Evolutionary conservation across 2,113 vertebrate species (phyloP), one percentile per base, ranked within the genome.

Genomic region (Lipotes vexillifer): DNA sequence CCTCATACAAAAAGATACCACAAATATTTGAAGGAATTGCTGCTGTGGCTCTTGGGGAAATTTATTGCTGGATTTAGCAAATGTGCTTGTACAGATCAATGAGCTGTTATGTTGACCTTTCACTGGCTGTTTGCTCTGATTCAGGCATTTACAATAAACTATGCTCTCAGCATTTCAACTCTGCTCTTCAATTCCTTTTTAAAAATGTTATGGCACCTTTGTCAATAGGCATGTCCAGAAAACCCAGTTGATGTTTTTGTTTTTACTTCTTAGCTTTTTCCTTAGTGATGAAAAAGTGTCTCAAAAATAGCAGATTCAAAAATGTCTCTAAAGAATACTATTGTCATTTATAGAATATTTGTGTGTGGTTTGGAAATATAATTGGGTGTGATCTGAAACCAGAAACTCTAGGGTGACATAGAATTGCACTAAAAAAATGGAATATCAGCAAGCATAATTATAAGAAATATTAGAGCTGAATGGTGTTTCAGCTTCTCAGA

Each of bases 51-150:
- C 38, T 59, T 71, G 72, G 15, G 31, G 33, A 52, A 96, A 82
- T 85, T 94, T 95, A 57, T 97, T 97, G 85, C 49, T 86, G 4
- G 1, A 2, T n/a, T 97, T 94, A 92, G 27, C 21, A 97, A 96
- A 97, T 91, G 69, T 77, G 66, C 78, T 90, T 29, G 23, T 92
- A 25, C 55, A 94, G 95, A 95, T 92, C 97, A 97, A 89, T 92
- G 69, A 61, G 41, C 71, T 29, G 9, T n/a, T 97, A 87, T 97
- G 21, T n/a, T 96, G 92, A 93, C 44, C 71, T 97, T 98, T 96
- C 13, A 10, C 68, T 90, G 29, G 44, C 27, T 93, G 38, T 91
- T 97, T 97, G 52, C 44, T 96, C 38, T 93, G 92, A 96, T 9
- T 29, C 18, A 38, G 78, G 33, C 38, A 36, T 95, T 97, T 97